A percentile compares a stretch with the other conserved stretches of the same genome.
Conservation (phyloP, 1,140 invertebrate species). For the Heliconius congener region DNA sequence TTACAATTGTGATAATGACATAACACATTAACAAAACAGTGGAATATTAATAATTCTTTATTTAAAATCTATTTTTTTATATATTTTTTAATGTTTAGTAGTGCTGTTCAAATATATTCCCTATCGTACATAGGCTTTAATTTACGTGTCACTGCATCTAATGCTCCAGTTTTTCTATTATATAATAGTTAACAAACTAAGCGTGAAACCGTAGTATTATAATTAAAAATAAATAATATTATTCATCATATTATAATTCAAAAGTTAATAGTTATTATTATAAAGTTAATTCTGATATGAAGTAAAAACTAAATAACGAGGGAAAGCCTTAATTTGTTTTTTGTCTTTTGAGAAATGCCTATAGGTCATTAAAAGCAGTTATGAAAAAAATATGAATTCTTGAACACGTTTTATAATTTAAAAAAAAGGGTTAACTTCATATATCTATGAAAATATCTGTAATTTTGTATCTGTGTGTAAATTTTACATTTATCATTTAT, state of each 20-base stretch:
- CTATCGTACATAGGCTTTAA: neutral
- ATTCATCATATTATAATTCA: neutral
- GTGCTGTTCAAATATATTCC: neutral
- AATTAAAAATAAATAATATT: neutral
- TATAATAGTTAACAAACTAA: slow-evolving; percentile 11
- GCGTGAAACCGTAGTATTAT: neutral
- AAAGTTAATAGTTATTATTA: slow-evolving; percentile 3
- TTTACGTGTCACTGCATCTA: slow-evolving; percentile 23
- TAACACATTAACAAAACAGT: slow-evolving; percentile 4
- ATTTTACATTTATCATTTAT: neutral
- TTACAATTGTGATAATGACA: neutral
- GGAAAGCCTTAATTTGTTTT: slow-evolving; percentile 11
- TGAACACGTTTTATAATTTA: neutral
- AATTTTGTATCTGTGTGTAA: neutral
- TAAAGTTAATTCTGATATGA: neutral
- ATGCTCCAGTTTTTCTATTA: slow-evolving; percentile 24
- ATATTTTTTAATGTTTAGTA: neutral
- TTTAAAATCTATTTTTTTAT: neutral
- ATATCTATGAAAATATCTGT: slow-evolving; percentile 7
- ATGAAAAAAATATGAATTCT: slow-evolving; percentile 3
- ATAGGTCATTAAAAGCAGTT: slow-evolving; percentile 9
- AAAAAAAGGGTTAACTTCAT: neutral
- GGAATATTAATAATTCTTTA: neutral
- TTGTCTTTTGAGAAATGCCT: slow-evolving; percentile 14
- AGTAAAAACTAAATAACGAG: slow-evolving; percentile 6